These are phyloP conservation scores for Scaptomyza polygonia DNA, from an alignment of 2,888 invertebrate genomes.

Conservation along the genomic window DNA sequence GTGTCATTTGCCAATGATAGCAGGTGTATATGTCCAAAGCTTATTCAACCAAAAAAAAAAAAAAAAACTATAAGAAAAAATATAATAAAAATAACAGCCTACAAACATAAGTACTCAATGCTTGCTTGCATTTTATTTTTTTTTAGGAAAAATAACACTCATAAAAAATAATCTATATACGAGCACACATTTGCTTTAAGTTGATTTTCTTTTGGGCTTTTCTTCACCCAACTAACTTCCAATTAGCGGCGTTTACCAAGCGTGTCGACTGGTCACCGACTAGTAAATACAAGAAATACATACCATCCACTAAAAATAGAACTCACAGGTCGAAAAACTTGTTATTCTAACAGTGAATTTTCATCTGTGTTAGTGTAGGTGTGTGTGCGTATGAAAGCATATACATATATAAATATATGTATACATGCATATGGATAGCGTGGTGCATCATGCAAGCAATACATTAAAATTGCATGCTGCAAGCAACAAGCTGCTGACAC, in stretches of 20 bases:
- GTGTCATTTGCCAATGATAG: conserved; percentile 39
- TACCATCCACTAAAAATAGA: conserved; percentile 56
- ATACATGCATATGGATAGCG: conserved; percentile 18
- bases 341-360: conserved; percentile 68
- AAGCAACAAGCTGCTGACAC: conserved; percentile 24
- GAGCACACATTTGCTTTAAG: conserved; percentile 36
- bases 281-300: conserved; percentile 36
- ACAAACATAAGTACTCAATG: too few relatives aligned
- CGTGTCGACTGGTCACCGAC: conserved; percentile 65
- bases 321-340: conserved; percentile 62
- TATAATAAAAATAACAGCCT: too few relatives aligned
- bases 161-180: conserved; percentile 17
- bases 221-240: conserved; percentile 47
- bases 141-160: conserved; percentile 3
- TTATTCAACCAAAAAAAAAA: conserved; percentile 9
- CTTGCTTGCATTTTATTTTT: conserved; percentile 2
- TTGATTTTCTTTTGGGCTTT: conserved; percentile 39
- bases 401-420: conserved; percentile 20
- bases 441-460: conserved; percentile 41
- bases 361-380: conserved; percentile 15
- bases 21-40: conserved; percentile 30
- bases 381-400: conserved; percentile 16
- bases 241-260: conserved; percentile 64
- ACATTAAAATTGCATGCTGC: conserved; percentile 66
- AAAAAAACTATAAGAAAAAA: too few relatives aligned